phyloP scores from a whole-genome alignment of 64 coral and sea anemone species.

The Stichodactyla mertensii region DNA sequence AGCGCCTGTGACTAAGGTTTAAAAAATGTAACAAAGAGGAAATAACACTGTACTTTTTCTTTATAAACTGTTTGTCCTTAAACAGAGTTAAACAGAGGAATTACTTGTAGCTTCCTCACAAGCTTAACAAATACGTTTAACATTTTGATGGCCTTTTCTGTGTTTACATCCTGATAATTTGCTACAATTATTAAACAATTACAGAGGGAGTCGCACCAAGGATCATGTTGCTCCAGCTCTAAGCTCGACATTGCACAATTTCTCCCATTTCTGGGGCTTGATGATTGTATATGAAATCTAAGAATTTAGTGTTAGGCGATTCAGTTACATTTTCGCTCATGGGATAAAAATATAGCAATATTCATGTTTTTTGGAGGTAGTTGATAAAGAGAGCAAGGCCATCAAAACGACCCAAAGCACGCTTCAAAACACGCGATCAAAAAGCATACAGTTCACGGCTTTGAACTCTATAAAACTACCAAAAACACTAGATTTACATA shows the following conservation, averaged over 20 bases:
- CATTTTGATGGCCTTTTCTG: no score
- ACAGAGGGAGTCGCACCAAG: background rate
- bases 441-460: background rate
- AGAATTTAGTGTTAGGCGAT: background rate
- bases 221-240: background rate
- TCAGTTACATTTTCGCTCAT: background rate
- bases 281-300: background rate
- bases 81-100: no score
- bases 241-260: background rate
- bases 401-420: background rate
- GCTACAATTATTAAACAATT: background rate
- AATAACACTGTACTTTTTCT: no score
- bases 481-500: background rate
- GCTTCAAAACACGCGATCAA: background rate
- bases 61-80: no score
- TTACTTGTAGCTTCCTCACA: background rate
- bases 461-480: background rate
- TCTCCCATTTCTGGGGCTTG: background rate
- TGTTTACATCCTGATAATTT: background rate
- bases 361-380: background rate
- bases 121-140: background rate
- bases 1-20: no score
- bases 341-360: background rate
- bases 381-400: background rate
- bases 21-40: no score